Evolutionary conservation across 2,888 invertebrate genomes (phyloP), one percentile per base, ranked within the genome.

Genomic region (Emmelina monodactyla): DNA sequence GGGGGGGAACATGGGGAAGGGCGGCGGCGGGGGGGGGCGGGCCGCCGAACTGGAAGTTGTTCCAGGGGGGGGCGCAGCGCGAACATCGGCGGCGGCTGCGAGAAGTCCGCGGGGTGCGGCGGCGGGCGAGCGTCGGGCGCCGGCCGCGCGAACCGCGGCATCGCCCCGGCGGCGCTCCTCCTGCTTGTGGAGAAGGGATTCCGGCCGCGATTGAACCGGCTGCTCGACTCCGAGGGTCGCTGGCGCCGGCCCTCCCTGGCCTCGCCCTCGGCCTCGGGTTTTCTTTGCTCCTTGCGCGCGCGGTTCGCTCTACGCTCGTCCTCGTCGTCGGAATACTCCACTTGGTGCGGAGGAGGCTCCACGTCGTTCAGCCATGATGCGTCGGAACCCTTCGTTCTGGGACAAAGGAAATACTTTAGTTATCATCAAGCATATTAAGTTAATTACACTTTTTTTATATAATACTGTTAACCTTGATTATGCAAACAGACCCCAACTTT

Each of bases 251-350:
- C 68, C 34, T 52, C 57, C 14, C 49, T 53, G n/a, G 58, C 56
- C 1, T 50, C 46, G 4, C 57, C 54, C n/a, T 59, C 57, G 22
- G 50, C 49, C 35, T 41, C 58, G 22, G 50, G 53, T 32, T 51
- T 58, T 19, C 65, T 58, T 42, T 61, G 60, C 34, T 73, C 64
- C 38, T 61, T 63, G 33, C 69, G 47, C 2, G 71, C 61, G 35
- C 55, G 58, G 35, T 70, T 75, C 1, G 82, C 82, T 38, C 62
- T 58, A 11, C 84, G 79, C 55, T 95, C 95, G 39, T 88, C 84
- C 52, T 96, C 96, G 58, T 96, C 96, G 59, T 95, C 95, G 0
- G 95, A 96, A 65, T 85, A 94, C 16, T 94, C 94, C 1, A 87
- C 47, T 43, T 83, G 84, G 49, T 83, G 82, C 1, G 81, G 69